Conservation (phyloP, 2,113 vertebrate species). For the Cinclus mexicanus region DNA sequence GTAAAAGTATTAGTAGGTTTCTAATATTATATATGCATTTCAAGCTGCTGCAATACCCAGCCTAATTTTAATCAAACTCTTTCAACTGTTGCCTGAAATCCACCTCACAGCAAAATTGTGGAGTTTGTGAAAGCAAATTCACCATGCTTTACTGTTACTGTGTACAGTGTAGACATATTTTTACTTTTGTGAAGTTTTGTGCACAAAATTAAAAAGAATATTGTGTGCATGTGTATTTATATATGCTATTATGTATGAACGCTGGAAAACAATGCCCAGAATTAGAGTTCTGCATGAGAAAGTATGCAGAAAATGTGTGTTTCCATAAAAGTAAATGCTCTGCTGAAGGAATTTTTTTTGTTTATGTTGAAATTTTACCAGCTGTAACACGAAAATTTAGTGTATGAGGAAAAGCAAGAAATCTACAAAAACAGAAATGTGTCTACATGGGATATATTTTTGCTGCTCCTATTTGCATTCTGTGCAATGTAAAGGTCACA, state of each 20-base stretch:
- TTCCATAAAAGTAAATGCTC: background rate
- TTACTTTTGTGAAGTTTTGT: background rate
- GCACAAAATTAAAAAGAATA: background rate
- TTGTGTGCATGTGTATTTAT: background rate
- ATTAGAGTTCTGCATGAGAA: background rate
- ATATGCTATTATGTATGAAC: background rate
- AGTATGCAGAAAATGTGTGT: background rate
- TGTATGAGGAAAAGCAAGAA: background rate
- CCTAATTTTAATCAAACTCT: background rate
- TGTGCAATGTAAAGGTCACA: background rate
- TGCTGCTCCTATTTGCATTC: background rate
- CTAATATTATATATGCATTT: background rate
- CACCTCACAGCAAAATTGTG: rapidly evolving
- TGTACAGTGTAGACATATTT: background rate
- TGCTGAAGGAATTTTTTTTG: background rate
- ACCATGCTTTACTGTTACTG: background rate
- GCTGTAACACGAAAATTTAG: background rate
- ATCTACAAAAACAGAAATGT: background rate
- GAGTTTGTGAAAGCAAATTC: background rate
- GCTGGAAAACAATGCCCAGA: background rate
- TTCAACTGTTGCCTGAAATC: background rate
- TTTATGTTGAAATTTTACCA: background rate
- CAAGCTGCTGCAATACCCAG: background rate
- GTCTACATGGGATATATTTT: background rate
- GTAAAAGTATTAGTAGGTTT: background rate